Percentiles rank a stretch among this genome's conserved stretches.
Conservation (phyloP, 2,797 vertebrate species). For the Fratercula arctica region DNA sequence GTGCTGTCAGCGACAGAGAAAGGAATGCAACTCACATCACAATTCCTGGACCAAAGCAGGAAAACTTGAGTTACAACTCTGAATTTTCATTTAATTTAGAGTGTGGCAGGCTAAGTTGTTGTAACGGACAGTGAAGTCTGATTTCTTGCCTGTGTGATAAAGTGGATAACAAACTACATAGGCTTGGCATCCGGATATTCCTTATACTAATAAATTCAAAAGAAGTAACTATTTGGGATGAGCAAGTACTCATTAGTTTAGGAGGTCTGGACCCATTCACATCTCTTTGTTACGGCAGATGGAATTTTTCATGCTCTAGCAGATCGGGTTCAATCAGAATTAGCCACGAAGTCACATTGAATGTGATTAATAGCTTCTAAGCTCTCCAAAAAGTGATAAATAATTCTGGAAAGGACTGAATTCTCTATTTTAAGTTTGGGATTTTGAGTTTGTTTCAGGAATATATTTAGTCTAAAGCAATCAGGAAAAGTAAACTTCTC, state of each 20-base stretch:
- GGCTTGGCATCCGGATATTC: neutral
- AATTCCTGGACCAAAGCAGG: neutral
- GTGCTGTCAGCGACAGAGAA: neutral
- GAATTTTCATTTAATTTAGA: neutral
- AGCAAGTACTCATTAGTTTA: neutral
- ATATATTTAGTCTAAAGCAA: neutral
- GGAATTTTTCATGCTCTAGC: neutral
- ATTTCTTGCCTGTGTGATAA: neutral
- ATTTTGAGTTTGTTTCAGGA: neutral
- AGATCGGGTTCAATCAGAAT: neutral
- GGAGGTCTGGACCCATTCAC: neutral
- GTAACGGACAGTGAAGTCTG: neutral
- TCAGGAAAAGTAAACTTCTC: neutral
- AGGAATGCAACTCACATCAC: neutral
- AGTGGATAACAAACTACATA: neutral
- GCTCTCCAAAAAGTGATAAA: neutral
- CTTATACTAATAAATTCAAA: neutral
- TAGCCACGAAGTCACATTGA: neutral
- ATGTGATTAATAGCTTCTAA: neutral
- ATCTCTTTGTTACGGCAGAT: neutral
- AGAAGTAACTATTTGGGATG: neutral
- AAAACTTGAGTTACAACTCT: neutral
- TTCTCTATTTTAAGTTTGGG: neutral
- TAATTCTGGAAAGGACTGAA: neutral
- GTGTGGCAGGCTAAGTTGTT: neutral